Percentiles rank a stretch among this genome's conserved stretches.
Conservation (phyloP, 2,113 vertebrate genomes). For the Brienomyrus longianalis region DNA sequence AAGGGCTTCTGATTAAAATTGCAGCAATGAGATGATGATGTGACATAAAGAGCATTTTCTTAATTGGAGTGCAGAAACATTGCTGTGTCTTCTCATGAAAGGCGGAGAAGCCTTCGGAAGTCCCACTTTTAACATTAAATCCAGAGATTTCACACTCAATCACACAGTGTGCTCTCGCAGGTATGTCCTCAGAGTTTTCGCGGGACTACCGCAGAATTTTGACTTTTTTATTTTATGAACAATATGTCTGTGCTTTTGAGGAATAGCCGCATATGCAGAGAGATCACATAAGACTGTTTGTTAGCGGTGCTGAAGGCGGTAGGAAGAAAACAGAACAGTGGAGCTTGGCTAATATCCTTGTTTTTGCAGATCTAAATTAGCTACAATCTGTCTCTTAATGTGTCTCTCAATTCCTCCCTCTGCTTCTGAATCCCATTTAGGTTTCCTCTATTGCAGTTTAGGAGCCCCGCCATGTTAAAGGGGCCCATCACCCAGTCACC, state of each 20-base stretch:
- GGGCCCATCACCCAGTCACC: background rate
- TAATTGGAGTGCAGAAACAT: constrained; percentile 5
- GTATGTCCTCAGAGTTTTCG: background rate
- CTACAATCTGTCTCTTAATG: background rate
- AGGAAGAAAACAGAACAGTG: background rate
- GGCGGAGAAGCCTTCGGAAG: background rate
- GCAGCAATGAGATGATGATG: background rate
- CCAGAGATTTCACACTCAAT: background rate
- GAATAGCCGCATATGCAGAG: background rate
- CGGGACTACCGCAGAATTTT: background rate
- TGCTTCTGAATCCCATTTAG: background rate
- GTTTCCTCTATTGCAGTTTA: background rate
- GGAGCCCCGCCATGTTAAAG: background rate
- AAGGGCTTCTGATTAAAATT: constrained; percentile 13
- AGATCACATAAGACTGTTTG: background rate
- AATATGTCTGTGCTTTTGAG: background rate
- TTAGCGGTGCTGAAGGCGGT: background rate
- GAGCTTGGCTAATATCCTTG: background rate
- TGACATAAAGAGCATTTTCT: constrained; percentile 7
- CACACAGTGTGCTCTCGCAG: background rate
- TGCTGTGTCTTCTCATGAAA: background rate
- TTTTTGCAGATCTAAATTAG: background rate
- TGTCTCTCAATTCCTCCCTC: background rate
- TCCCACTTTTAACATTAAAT: background rate
- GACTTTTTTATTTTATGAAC: background rate